Evolutionary conservation across 2,113 vertebrate genomes (phyloP), one percentile per base, ranked within the genome.

Genomic region (Thymallus thymallus): DNA sequence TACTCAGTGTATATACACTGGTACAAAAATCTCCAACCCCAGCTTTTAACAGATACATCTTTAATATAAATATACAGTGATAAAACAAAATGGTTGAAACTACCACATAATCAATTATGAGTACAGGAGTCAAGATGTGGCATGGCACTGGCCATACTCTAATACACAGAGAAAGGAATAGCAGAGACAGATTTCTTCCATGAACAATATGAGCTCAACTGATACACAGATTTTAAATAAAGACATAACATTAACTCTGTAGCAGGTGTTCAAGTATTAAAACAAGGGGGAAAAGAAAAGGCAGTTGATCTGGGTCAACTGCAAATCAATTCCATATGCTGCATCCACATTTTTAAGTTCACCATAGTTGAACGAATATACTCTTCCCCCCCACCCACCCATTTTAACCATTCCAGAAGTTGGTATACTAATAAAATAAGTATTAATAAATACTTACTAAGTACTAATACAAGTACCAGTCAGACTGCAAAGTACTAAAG

Each of bases 61-160:
- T 87, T 85, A 88, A 83, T 85, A 88, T 88, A 88, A 88, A 86
- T 88, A 88, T 82, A 86, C 86, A 88, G 84, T 88, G 86, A 83
- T 69, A 78, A 76, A 79, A 80, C 79, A 65, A 65, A 23, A 65
- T 22, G 63, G 26, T 30, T 65, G 29, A 65, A 30, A 65, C 29
- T 7, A 66, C 26, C 26, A 66, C 6, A n/a, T 16, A 41, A 7
- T 66, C 30, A 32, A 41, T 41, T 7, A n/a, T n/a, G 63, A 66
- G 29, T 60, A 60, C n/a, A 60, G 56, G n/a, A n/a, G 18, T 60
- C 56, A 22, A 22, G 56, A 1, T 60, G 56, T 51, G 35, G 9
- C 35, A 51, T 3, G 16, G 48, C 4, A 5, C 48, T 51, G 48
- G 48, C 48, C 16, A 16, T 51, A 51, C 48, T 51, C 48, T 1